A percentile compares a stretch with the other conserved stretches of the same genome.
These are phyloP conservation scores for Aythya baeri DNA, from an alignment of 2,113 vertebrate genomes.

Conservation along the genomic window DNA sequence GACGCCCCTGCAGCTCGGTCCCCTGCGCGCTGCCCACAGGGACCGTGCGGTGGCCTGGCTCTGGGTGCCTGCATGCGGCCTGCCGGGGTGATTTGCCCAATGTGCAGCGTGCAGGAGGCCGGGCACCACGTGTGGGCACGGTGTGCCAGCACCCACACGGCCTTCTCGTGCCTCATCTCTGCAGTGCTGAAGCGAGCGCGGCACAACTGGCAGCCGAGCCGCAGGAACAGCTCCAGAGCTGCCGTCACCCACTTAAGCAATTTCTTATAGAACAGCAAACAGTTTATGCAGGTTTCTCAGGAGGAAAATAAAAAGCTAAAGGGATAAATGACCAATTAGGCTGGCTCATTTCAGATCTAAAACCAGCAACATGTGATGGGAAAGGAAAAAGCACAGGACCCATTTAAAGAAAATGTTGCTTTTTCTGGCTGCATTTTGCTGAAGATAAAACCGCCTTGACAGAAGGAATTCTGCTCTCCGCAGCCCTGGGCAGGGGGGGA, in stretches of 20 bases:
- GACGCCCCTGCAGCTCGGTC: rapidly evolving
- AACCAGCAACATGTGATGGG: neutral
- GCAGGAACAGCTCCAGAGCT: neutral
- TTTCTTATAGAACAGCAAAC: neutral
- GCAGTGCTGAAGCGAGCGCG: rapidly evolving
- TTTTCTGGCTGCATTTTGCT: neutral
- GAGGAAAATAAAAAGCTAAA: conserved; percentile 28
- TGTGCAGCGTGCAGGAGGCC: neutral
- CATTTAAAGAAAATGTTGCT: neutral
- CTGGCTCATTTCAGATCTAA: neutral
- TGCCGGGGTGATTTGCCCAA: rapidly evolving
- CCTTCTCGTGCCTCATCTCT: rapidly evolving
- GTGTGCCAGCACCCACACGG: rapidly evolving
- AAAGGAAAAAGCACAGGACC: neutral
- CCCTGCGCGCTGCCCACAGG: neutral
- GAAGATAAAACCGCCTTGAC: neutral
- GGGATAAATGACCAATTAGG: conserved; percentile 47
- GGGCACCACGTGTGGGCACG: rapidly evolving
- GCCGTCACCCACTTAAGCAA: neutral
- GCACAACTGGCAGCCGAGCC: neutral
- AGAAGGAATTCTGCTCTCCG: neutral
- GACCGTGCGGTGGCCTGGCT: rapidly evolving
- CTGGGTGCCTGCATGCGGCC: no score
- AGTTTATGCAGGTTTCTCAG: neutral
- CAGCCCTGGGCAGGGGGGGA: neutral